Conservation (phyloP, 2,113 vertebrate genomes). For the Chelonoidis abingdonii region DNA sequence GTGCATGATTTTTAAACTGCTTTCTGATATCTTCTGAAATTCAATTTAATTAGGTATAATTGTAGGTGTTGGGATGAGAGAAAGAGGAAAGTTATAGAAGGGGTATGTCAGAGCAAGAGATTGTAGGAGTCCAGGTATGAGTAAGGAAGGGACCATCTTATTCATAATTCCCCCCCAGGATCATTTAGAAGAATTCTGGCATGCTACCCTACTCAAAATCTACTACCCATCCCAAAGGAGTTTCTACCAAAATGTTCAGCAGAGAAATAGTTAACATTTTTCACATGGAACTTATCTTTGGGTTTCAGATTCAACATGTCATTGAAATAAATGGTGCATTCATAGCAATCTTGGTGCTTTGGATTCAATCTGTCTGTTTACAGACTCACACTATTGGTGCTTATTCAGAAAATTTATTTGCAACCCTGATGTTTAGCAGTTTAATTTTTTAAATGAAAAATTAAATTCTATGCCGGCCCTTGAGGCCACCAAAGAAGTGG, state of each 20-base stretch:
- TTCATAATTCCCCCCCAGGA: neutral
- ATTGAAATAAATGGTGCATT: neutral
- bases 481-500: neutral
- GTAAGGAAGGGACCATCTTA: neutral
- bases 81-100: neutral
- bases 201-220: neutral
- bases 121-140: neutral
- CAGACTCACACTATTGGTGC: neutral
- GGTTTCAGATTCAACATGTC: neutral
- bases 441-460: neutral
- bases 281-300: neutral
- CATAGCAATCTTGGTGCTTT: neutral
- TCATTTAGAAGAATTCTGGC: neutral
- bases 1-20: neutral
- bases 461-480: neutral
- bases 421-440: neutral
- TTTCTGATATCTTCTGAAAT: neutral
- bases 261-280: neutral
- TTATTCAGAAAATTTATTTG: neutral
- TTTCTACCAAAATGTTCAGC: neutral
- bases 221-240: neutral
- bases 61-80: neutral
- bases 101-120: neutral
- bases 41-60: neutral
- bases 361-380: neutral